phyloP scores from a whole-genome alignment of 2,797 vertebrate genomes.

The Phataginus tricuspis region DNA sequence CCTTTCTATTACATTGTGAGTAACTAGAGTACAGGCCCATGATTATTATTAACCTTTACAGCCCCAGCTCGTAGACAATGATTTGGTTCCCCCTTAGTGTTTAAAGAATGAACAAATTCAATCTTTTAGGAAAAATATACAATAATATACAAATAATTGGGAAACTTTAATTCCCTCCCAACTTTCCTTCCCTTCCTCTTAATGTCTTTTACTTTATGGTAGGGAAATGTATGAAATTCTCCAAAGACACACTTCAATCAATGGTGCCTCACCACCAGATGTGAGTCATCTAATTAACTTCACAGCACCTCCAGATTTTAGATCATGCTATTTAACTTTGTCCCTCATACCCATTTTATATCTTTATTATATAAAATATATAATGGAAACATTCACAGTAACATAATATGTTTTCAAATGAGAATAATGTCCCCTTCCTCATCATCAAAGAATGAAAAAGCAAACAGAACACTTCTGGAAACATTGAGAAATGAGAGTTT shows the following conservation, averaged over 20 bases:
- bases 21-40: not conserved
- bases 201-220: not conserved
- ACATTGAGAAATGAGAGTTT: not conserved
- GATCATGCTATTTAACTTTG: not conserved
- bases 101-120: not conserved
- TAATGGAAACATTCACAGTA: not conserved
- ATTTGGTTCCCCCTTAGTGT: not conserved
- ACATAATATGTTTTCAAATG: not conserved
- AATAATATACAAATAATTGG: not conserved
- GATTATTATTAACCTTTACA: not conserved
- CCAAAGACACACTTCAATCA: not conserved
- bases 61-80: not conserved
- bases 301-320: not conserved
- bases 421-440: not conserved
- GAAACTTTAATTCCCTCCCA: not conserved
- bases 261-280: not conserved
- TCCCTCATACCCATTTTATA: not conserved
- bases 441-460: not conserved
- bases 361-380: slow-evolving; percentile 16
- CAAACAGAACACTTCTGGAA: not conserved
- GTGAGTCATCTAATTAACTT: not conserved
- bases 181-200: not conserved
- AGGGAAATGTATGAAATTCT: not conserved
- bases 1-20: not conserved
- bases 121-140: not conserved